A percentile compares a stretch with the other conserved stretches of the same genome.
Conservation (phyloP, 2,888 invertebrate species). For the Cyrtodaria siliqua region DNA sequence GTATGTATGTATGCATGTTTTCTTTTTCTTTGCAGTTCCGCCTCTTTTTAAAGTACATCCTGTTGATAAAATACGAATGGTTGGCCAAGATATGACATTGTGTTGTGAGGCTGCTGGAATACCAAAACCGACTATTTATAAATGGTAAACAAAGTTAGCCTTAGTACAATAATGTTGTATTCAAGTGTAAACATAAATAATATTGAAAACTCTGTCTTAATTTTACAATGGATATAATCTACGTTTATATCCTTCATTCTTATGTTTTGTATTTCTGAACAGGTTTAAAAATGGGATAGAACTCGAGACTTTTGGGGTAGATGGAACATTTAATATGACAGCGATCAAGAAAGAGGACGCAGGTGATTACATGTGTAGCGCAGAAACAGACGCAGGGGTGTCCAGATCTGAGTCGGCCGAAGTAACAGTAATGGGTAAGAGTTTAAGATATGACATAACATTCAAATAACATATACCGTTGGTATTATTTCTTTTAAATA, state of each 20-base stretch:
- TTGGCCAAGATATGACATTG: constrained; percentile 24
- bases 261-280: too few relatives aligned
- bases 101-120: constrained; percentile 43
- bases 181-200: too few relatives aligned
- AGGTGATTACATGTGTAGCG: constrained; percentile 18
- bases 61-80: constrained; percentile 20
- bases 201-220: too few relatives aligned
- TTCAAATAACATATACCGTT: too few relatives aligned
- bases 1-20: too few relatives aligned
- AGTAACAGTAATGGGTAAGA: constrained; percentile 13
- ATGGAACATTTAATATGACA: constrained; percentile 12
- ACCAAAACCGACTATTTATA: constrained; percentile 19
- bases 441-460: too few relatives aligned
- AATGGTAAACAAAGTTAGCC: too few relatives aligned
- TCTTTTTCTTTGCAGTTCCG: constrained; percentile 34
- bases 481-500: too few relatives aligned
- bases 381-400: constrained; percentile 29
- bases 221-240: too few relatives aligned
- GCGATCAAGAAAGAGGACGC: constrained; percentile 2
- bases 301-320: constrained; percentile 12
- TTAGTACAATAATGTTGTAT: too few relatives aligned
- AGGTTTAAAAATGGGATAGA: constrained; percentile 35
- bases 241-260: too few relatives aligned
- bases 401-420: constrained; percentile 12
- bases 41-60: constrained; percentile 32